These are phyloP conservation scores for Nomada ruficornis DNA, from an alignment of 2,888 invertebrate species.

Conservation along the genomic window DNA sequence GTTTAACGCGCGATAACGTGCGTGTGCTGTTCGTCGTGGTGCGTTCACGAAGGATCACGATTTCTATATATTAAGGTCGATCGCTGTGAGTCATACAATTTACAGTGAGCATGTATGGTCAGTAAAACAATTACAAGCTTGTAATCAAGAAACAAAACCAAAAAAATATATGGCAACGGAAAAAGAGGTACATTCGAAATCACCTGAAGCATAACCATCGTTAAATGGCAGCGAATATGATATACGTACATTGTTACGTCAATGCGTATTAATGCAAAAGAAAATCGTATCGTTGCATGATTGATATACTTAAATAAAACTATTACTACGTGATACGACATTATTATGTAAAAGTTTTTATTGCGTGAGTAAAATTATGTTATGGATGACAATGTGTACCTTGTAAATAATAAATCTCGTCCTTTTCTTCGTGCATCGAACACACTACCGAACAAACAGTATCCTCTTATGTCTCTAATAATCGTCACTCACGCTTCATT, in stretches of 20 bases:
- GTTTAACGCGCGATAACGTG: slow-evolving; percentile 30
- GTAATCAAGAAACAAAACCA: slow-evolving; percentile 34
- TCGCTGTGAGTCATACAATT: slow-evolving; percentile 54
- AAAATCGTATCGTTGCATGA: slow-evolving; percentile 67
- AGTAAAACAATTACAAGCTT: slow-evolving; percentile 51
- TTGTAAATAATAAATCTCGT: slow-evolving; percentile 69
- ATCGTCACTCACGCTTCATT: no score
- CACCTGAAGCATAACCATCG: slow-evolving; percentile 46
- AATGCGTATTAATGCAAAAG: slow-evolving; percentile 59
- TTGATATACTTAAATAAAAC: slow-evolving; percentile 71
- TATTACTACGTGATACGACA: slow-evolving; percentile 71
- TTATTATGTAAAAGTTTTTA: slow-evolving; percentile 77
- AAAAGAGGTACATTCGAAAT: slow-evolving; percentile 24
- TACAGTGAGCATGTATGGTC: slow-evolving; percentile 52
- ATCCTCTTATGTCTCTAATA: not conserved
- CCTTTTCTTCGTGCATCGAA: slow-evolving; percentile 64
- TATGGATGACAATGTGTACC: slow-evolving; percentile 70
- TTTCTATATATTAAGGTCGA: slow-evolving; percentile 58
- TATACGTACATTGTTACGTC: slow-evolving; percentile 64
- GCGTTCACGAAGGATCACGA: slow-evolving; percentile 60
- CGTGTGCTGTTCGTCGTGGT: slow-evolving; percentile 48
- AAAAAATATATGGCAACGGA: slow-evolving; percentile 22
- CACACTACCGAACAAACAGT: slow-evolving; percentile 34
- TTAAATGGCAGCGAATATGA: slow-evolving; percentile 54
- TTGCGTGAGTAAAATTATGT: slow-evolving; percentile 78